Conservation (phyloP, 2,113 vertebrate species). For the Nesoenas mayeri region DNA sequence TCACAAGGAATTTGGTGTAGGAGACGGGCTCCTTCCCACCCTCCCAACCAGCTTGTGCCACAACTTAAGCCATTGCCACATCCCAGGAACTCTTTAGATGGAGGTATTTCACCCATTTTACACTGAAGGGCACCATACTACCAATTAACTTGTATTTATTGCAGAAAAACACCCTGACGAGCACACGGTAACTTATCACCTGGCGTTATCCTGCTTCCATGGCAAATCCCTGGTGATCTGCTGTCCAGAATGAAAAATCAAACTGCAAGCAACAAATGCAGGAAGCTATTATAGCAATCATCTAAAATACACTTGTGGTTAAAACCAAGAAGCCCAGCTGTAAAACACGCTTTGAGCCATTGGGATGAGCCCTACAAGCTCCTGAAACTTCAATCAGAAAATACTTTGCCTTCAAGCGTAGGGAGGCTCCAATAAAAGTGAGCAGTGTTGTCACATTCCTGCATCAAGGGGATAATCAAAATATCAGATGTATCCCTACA, state of each 20-base stretch:
- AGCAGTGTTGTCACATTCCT: not conserved
- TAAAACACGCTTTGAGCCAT: not conserved
- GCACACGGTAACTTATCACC: accelerated
- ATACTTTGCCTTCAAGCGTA: not conserved
- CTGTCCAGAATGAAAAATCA: not conserved
- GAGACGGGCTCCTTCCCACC: not conserved
- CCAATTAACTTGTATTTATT: not conserved
- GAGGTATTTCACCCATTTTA: not conserved
- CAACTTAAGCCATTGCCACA: not conserved
- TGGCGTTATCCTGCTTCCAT: not conserved
- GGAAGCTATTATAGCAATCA: not conserved
- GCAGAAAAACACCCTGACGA: accelerated
- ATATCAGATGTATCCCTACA: not conserved
- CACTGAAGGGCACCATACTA: not conserved
- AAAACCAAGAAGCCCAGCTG: not conserved
- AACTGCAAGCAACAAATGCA: not conserved
- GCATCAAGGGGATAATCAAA: slow-evolving; percentile 19
- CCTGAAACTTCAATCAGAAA: not conserved
- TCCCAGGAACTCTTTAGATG: not conserved
- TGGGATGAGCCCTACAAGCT: not conserved
- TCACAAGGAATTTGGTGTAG: not conserved
- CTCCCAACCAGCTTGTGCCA: accelerated
- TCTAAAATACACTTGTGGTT: not conserved
- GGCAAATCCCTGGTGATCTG: not conserved
- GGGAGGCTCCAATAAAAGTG: not conserved